Percentiles rank a stretch among this genome's conserved stretches.
phyloP scores from a whole-genome alignment of 2,797 vertebrate genomes.

The Pangasius larnaudii region DNA sequence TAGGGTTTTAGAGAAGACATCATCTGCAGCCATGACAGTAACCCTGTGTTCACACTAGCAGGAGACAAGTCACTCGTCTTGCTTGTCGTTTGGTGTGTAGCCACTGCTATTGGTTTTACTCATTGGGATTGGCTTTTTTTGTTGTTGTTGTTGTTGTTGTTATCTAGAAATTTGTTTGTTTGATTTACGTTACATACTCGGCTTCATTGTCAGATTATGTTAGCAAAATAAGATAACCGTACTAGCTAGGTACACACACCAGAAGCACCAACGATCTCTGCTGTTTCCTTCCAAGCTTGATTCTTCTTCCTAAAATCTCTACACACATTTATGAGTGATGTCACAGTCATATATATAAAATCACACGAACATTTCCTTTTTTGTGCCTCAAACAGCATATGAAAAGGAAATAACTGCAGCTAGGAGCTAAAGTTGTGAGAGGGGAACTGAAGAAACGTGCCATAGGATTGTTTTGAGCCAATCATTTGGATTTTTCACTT shows the following conservation, averaged over 20 bases:
- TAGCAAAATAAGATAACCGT: neutral
- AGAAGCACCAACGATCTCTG: neutral
- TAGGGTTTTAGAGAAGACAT: slow-evolving; percentile 21
- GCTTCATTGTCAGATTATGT: neutral
- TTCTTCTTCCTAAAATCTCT: neutral
- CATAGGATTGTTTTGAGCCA: neutral
- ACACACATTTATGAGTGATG: neutral
- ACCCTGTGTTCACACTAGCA: neutral
- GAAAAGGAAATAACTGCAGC: neutral
- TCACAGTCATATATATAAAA: neutral
- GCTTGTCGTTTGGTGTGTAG: neutral
- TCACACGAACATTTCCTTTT: neutral
- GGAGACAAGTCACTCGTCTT: neutral
- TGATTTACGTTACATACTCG: neutral
- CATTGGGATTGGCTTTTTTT: neutral
- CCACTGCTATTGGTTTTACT: neutral
- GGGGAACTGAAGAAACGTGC: neutral
- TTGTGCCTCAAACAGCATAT: neutral
- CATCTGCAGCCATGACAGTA: slow-evolving; percentile 2
- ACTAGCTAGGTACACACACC: neutral
- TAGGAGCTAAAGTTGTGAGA: neutral
- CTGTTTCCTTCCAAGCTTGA: neutral
- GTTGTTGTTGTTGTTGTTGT: neutral
- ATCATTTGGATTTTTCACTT: neutral
- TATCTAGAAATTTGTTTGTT: neutral